Base-by-base conservation (phyloP, 2,113 vertebrate genomes). In the Peromyscus maniculatus region DNA sequence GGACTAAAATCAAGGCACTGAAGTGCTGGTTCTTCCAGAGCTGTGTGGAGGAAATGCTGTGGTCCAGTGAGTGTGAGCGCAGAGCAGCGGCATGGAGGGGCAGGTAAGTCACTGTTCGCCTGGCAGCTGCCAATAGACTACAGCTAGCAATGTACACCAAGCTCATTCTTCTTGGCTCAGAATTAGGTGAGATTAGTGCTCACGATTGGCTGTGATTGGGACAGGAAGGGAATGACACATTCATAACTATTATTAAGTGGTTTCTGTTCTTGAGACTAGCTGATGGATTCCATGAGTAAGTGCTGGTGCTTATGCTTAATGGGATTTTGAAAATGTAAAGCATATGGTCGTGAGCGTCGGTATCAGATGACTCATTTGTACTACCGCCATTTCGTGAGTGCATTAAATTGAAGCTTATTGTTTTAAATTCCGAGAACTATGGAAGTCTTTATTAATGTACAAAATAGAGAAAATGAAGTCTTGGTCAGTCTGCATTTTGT, bases 291-390 rank as follows among this genome's bases (percentile, higher is more conserved):
- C 83, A 21, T 88, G 64, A 92, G 74, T 97, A 90, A 93, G 72
- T 94, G 86, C 62, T 77, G 49, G n/a, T 91, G 49, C 69, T 95
- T 93, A 80, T 52, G 39, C 67, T 92, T 97, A 96, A 92, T 91
- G 67, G 88, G 96, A 95, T 83, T 95, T 92, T 94, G 75, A 91
- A 94, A 98, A 97, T 77, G 28, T 89, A 94, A 95, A 98, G 91
- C 93, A 97, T 78, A 94, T 94, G 92, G 88, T 74, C 71, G 0
- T 87, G 95, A 92, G 80, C 92, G 86, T 49, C 33, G 24, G 16
- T 92, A 95, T 86, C 95, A 89, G 92, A 86, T 97, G 93, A 95
- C 84, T 89, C 89, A 87, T 92, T 95, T 95, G 93, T 91, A 95
- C 28, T 52, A 83, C 93, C 93, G 28, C 80, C 80, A 84, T 83